Base-by-base conservation (phyloP, 1,140 invertebrate species). In the Penaeus japonicus region DNA sequence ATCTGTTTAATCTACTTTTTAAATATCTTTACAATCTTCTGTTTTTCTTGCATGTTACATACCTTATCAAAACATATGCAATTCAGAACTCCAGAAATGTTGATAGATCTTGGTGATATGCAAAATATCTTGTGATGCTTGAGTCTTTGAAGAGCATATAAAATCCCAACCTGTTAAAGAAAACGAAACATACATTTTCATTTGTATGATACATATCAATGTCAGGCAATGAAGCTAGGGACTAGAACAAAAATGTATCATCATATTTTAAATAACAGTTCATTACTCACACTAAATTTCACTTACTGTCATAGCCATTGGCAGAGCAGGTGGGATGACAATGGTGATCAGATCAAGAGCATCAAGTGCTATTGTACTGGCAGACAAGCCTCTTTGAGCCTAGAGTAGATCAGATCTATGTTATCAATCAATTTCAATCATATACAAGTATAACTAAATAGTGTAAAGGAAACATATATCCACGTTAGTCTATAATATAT, bases 31-130 rank as follows among this genome's bases (percentile, higher is more conserved):
- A 27, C 32, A 24, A 4, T 30, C 24, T 32, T 82, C 39, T 55
- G 2, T 59, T 55, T 5, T 4, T 55, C 22, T 55, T 24, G 65
- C 22, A 22, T 12, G 47, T 18, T 53, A 84, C 89, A 91, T 92
- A 96, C 96, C 94, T 99, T 99, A 92, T 99, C 98, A 93, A 99
- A 99, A 92, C 97, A 98, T 91, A 98, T 95, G 90, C 97, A 96
- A 93, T 99, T 97, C 54, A 99, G 94, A 82, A 97, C 97, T 1
- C 98, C 95, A 90, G 93, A 93, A 22, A 95, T 93, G 91, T 95
- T 95, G 90, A 95, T 95, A 22, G 92, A 93, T 12, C 93, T 92
- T 4, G 95, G 95, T 84, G 93, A 94, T 85, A 95, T 95, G 90
- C 94, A 95, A 91, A 93, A 95, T 73, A 95, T 94, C 32, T 92